Percentiles rank a stretch among this genome's conserved stretches.
These are phyloP conservation scores for Falcunculus frontatus DNA, from an alignment of 2,113 vertebrate species.

Conservation along the genomic window DNA sequence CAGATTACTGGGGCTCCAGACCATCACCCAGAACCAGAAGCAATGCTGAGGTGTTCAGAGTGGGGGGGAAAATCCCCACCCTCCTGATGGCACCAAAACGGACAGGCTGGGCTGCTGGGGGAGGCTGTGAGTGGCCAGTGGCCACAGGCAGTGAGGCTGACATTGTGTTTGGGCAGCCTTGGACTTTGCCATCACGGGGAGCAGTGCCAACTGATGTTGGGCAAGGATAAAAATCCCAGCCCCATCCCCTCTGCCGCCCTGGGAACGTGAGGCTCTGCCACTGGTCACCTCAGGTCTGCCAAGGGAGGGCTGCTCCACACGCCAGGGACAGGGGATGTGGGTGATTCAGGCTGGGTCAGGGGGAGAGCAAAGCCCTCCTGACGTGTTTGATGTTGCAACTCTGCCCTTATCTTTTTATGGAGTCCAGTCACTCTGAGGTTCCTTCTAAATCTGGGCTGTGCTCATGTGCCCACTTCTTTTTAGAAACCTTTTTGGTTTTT, in stretches of 20 bases:
- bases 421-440: not conserved
- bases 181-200: not conserved
- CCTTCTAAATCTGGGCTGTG: not conserved
- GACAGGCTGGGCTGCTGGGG: not conserved
- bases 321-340: rapidly evolving
- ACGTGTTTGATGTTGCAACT: not conserved
- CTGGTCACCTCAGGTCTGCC: not conserved
- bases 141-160: not conserved
- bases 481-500: not conserved
- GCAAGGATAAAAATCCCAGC: not conserved
- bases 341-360: not conserved
- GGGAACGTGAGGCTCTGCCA: rapidly evolving
- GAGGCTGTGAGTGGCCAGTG: not conserved
- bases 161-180: not conserved
- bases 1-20: not conserved
- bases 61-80: not conserved
- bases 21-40: not conserved
- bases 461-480: not conserved
- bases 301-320: not conserved
- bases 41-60: not conserved
- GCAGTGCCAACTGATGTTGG: not conserved
- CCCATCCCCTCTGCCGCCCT: not conserved
- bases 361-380: not conserved
- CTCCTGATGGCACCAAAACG: rapidly evolving
- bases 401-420: not conserved